Conservation (phyloP, 2,797 vertebrate genomes). For the Cyprinodon diabolis region DNA sequence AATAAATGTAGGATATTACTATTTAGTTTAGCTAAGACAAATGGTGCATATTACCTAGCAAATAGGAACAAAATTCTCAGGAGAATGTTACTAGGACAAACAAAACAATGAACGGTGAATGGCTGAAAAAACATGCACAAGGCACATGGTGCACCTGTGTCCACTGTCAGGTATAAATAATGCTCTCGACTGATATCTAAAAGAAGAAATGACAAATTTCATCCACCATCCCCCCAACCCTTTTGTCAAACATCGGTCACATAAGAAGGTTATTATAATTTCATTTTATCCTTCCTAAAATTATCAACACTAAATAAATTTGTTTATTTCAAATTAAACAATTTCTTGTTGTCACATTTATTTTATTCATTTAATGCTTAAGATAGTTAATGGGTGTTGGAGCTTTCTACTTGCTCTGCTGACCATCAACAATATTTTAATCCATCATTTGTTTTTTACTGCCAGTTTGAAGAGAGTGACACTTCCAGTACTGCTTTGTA, state of each 20-base stretch:
- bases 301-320: constrained; percentile 12
- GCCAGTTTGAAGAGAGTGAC: constrained; percentile 62
- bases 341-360: constrained; percentile 38
- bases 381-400: constrained; percentile 46
- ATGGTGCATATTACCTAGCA: not conserved
- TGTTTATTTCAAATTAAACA: constrained; percentile 31
- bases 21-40: not conserved
- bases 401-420: constrained; percentile 60
- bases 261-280: not conserved
- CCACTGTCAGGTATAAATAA: constrained; percentile 44
- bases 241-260: not conserved
- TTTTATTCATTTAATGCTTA: constrained; percentile 42
- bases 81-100: constrained; percentile 20
- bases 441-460: constrained; percentile 79
- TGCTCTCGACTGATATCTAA: constrained; percentile 38
- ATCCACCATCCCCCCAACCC: not conserved
- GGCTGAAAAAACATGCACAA: constrained; percentile 14
- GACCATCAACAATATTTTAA: constrained; percentile 73
- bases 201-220: constrained; percentile 21
- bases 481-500: constrained; percentile 61
- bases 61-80: constrained; percentile 9
- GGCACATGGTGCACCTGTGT: constrained; percentile 47
- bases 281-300: not conserved
- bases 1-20: not conserved
- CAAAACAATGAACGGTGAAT: not conserved